These are phyloP conservation scores for Apogon hyalosoma DNA, from an alignment of 2,797 vertebrate genomes.

Conservation along the genomic window DNA sequence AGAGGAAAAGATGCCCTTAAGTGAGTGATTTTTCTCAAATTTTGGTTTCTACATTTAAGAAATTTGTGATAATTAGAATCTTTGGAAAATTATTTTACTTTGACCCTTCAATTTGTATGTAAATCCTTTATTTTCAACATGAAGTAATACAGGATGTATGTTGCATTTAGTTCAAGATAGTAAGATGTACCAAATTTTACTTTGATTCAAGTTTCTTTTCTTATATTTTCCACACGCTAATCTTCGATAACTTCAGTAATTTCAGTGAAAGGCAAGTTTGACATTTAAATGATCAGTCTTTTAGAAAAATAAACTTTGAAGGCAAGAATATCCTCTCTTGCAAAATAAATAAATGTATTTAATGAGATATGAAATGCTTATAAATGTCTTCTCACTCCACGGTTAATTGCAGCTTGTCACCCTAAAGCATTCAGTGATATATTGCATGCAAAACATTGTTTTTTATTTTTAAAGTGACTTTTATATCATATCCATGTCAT, in stretches of 20 bases:
- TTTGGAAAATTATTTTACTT: constrained; percentile 39
- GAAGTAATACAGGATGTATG: constrained; percentile 4
- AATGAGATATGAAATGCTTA: constrained; percentile 84
- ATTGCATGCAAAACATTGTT: constrained; percentile 59
- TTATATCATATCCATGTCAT: constrained; percentile 54
- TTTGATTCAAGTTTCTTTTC: constrained; percentile 2
- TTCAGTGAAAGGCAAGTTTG: constrained; percentile 38
- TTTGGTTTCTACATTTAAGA: constrained; percentile 2
- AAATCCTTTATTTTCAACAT: neutral
- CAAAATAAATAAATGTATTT: constrained; percentile 84
- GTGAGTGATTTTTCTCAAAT: neutral
- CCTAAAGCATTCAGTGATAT: constrained; percentile 82
- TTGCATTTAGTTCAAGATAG: no score
- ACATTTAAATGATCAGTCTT: constrained; percentile 65
- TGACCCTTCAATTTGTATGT: constrained; percentile 15
- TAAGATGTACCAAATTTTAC: constrained; percentile 1
- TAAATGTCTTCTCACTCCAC: constrained; percentile 78
- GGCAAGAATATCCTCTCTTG: constrained; percentile 56
- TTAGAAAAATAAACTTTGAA: constrained; percentile 51
- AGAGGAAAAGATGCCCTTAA: constrained; percentile 1
- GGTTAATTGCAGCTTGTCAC: constrained; percentile 84
- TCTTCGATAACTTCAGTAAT: constrained; percentile 47
- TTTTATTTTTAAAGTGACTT: constrained; percentile 65
- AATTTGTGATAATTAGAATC: constrained; percentile 40
- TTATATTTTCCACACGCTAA: constrained; percentile 24